Evolutionary conservation across 2,113 vertebrate species (phyloP), one percentile per base, ranked within the genome.

Genomic region (Anthoscopus minutus): DNA sequence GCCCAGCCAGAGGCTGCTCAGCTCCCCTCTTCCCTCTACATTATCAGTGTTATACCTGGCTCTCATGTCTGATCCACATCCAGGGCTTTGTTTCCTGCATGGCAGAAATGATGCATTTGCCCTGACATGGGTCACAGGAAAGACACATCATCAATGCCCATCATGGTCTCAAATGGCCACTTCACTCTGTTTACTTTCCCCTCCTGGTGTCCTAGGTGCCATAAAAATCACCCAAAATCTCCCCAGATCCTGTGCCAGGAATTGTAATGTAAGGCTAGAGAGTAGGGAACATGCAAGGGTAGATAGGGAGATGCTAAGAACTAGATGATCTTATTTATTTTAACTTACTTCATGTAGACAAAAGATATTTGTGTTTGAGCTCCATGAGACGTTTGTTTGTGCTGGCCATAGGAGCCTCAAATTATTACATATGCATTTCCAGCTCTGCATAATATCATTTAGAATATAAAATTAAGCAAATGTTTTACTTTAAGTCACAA

Each of bases 401-500:
- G 85, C 92, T 96, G 93, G 87, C 79, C 79, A 27, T 33, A 33
- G 47, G 38, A 92, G 44, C 14, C 51, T 44, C 51, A 73, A 25
- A 66, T 70, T 24, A 37, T 82, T 95, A 28, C 35, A 27, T 81
- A 83, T 28, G 0, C 13, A 60, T 88, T 92, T 93, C 64, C 89
- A 93, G n/a, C 62, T 82, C 67, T 64, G 79, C 44, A 48, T 69
- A 72, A 74, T 70, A 93, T 83, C 51, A 91, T 93, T 94, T 76
- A 66, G 42, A 88, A 86, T 77, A 54, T 31, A 81, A 92, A 93
- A 80, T 91, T 56, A 92, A 93, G 71, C 64, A 96, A 94, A 81
- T 91, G 21, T 92, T 95, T 96, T 89, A 82, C 81, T 91, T 91
- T 62, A 65, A 92, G 92, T 94, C 57, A 74, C 88, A 96, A 94